phyloP scores from a whole-genome alignment of 2,797 vertebrate species.

The Lepus oiostolus region DNA sequence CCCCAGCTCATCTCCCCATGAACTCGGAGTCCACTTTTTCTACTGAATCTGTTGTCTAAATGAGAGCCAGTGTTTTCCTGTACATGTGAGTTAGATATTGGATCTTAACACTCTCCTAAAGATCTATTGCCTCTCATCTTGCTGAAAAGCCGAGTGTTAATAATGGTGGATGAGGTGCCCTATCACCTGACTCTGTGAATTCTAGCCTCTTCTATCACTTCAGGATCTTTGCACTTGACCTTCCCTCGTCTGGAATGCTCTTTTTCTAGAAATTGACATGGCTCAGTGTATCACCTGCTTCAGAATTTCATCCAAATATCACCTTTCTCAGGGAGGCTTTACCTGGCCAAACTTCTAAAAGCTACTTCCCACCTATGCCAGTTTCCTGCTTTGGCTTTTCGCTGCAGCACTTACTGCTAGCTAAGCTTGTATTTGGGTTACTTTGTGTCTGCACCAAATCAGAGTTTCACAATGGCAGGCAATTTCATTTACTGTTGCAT shows the following conservation, averaged over 20 bases:
- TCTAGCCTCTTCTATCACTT: neutral
- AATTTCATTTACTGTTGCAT: neutral
- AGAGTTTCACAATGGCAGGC: neutral
- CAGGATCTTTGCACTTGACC: neutral
- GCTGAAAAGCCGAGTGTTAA: neutral
- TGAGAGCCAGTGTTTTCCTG: neutral
- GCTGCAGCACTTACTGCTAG: neutral
- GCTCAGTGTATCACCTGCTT: neutral
- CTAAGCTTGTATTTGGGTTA: neutral
- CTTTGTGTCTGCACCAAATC: neutral
- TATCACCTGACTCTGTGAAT: neutral
- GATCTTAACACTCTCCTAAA: neutral
- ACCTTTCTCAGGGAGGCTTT: neutral
- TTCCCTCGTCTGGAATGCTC: neutral
- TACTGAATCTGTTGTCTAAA: neutral
- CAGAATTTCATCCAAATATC: neutral
- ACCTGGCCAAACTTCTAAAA: neutral
- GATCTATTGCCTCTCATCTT: neutral
- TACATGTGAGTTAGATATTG: neutral
- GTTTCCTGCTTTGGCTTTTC: slow-evolving; percentile 42
- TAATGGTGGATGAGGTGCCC: neutral
- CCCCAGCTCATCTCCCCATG: neutral
- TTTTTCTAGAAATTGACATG: neutral
- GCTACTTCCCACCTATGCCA: too few relatives aligned
- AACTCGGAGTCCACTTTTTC: neutral